Conservation (phyloP, 1,140 invertebrate species). For the Ylistrum balloti region DNA sequence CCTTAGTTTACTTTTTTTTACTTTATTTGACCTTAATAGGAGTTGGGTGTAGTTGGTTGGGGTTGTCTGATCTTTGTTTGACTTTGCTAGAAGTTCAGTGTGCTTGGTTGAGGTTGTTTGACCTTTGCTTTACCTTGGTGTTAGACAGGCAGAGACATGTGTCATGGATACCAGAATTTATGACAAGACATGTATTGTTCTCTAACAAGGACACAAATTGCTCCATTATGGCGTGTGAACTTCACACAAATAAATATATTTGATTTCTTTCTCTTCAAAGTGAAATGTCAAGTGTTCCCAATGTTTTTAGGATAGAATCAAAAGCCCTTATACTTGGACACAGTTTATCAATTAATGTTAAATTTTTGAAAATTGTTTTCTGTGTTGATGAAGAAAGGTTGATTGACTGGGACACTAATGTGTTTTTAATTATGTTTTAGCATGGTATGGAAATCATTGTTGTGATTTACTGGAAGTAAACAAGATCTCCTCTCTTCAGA, state of each 20-base stretch:
- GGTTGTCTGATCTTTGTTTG: not conserved
- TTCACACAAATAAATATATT: constrained; percentile 14
- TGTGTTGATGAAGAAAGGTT: not conserved
- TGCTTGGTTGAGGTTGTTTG: not conserved
- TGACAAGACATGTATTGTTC: not conserved
- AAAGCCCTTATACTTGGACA: not conserved
- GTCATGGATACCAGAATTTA: not conserved
- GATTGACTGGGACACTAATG: not conserved
- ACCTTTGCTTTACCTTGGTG: not conserved
- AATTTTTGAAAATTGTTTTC: constrained; percentile 1
- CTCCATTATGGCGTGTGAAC: not conserved
- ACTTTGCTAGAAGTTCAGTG: not conserved
- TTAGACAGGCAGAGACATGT: not conserved
- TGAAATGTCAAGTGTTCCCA: not conserved
- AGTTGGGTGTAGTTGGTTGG: not conserved
- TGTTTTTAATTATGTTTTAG: constrained; percentile 36
- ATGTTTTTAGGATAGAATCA: constrained; percentile 36
- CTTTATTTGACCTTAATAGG: not conserved
- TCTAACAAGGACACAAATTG: not conserved
- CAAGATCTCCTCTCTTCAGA: not conserved
- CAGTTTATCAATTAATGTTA: constrained; percentile 20
- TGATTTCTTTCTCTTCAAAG: not conserved
- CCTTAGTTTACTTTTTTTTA: too few relatives aligned
- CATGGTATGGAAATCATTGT: constrained; percentile 29
- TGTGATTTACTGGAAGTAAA: not conserved